phyloP scores from a whole-genome alignment of 2,113 vertebrate genomes.

The Calonectris borealis region DNA sequence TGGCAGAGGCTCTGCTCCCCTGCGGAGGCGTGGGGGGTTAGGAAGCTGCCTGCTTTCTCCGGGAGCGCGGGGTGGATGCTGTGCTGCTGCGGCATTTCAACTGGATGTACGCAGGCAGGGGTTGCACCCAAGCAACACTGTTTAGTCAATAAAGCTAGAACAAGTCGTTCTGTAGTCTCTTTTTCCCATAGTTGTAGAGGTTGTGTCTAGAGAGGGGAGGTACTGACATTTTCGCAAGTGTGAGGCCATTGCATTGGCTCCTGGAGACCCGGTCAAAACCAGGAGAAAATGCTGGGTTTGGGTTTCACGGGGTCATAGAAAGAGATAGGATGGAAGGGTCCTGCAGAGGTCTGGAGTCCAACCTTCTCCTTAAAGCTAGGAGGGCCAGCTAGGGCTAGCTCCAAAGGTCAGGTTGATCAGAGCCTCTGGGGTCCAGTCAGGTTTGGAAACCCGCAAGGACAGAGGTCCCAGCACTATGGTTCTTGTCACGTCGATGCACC shows the following conservation, averaged over 20 bases:
- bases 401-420: neutral
- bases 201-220: neutral
- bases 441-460: neutral
- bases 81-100: neutral
- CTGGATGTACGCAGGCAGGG: neutral
- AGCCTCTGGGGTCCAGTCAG: neutral
- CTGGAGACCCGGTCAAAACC: neutral
- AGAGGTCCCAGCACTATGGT: neutral
- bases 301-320: neutral
- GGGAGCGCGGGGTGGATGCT: neutral
- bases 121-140: neutral
- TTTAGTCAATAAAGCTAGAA: constrained; percentile 41
- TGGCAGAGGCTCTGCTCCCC: neutral
- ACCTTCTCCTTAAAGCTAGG: neutral
- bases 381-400: neutral
- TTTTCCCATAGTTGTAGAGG: neutral
- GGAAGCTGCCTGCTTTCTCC: neutral
- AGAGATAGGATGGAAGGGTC: neutral
- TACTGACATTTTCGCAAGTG: neutral
- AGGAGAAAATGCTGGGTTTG: neutral
- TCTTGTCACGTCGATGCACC: neutral
- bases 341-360: neutral
- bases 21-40: accelerated
- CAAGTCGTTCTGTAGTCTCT: neutral
- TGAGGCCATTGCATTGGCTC: neutral